Conservation (phyloP, 2,797 vertebrate genomes). For the Brachyrhaphis roseni region DNA sequence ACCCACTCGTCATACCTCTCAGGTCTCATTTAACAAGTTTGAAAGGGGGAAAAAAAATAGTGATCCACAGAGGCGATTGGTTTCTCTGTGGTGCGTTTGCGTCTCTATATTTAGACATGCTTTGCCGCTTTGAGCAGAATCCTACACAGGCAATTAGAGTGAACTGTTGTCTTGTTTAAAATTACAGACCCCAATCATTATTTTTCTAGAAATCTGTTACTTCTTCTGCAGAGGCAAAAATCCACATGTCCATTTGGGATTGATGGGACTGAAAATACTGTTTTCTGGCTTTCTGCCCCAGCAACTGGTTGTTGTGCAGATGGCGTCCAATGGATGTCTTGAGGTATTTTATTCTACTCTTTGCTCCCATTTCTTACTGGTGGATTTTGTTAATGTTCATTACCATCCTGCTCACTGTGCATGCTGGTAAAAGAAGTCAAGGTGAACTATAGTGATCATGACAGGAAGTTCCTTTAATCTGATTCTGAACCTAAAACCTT, state of each 20-base stretch:
- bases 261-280: not conserved
- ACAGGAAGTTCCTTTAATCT: no score
- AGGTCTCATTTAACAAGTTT: slow-evolving; percentile 66
- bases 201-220: not conserved
- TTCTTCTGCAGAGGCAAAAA: not conserved
- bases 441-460: no score
- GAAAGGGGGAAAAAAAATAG: slow-evolving; percentile 30
- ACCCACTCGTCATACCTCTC: slow-evolving; percentile 61
- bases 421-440: no score
- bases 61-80: slow-evolving; percentile 57
- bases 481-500: no score
- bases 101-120: slow-evolving; percentile 52
- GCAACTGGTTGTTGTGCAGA: not conserved
- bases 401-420: not conserved
- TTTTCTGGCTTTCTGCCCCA: not conserved
- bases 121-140: slow-evolving; percentile 30
- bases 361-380: not conserved
- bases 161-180: slow-evolving; percentile 19
- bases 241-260: not conserved
- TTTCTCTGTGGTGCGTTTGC: slow-evolving; percentile 46
- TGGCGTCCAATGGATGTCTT: not conserved
- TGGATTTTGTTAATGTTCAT: not conserved
- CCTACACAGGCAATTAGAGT: slow-evolving; percentile 54
- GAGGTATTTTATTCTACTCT: not conserved
- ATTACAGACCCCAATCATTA: slow-evolving; percentile 13